Base-by-base conservation (phyloP, 2,113 vertebrate species). In the Trematomus loennbergii region DNA sequence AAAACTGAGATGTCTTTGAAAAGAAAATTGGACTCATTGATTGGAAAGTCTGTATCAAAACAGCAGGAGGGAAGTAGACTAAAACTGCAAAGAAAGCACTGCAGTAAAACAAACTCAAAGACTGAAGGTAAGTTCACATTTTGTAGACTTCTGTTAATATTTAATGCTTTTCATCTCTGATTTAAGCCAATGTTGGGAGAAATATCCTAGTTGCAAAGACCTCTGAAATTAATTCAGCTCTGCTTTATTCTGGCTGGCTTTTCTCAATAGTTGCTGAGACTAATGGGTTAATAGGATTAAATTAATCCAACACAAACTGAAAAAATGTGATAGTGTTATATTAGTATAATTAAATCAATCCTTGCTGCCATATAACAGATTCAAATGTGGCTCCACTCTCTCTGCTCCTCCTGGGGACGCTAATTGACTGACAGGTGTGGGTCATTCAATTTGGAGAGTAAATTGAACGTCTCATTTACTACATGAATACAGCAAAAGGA, bases 101-200 rank as follows among this genome's bases (percentile, higher is more conserved):
- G n/a, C 22, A 0, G 33, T 40, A 29, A 50, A 50, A 64, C 45
- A 61, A 0, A 5, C 17, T 46, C 3, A 65, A 3, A 53, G 12
- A 29, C 22, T 29, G 29, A 48, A 52, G 12, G 33, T 12, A 12
- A 49, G 55, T 63, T 36, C 25, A 8, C 53, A 20, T 17, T 40
- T 52, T 55, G 40, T 18, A 72, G 59, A 33, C 0, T 29, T 17
- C 20, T 0, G 0, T 70, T 55, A 67, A 82, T 75, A 66, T 72
- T 83, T 72, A 12, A 87, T 45, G 10, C 15, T 60, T 64, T 67
- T 22, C 46, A 66, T 87, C 17, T n/a, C n/a, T 52, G 60, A 71
- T 81, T 83, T 80, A 64, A 72, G 60, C 68, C 68, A 81, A 65
- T 2, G 60, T 16, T 48, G 9, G 17, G 8, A 73, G 29, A 50